Evolutionary conservation across 2,113 vertebrate species (phyloP).

Genomic region (Ardeotis arabs): DNA sequence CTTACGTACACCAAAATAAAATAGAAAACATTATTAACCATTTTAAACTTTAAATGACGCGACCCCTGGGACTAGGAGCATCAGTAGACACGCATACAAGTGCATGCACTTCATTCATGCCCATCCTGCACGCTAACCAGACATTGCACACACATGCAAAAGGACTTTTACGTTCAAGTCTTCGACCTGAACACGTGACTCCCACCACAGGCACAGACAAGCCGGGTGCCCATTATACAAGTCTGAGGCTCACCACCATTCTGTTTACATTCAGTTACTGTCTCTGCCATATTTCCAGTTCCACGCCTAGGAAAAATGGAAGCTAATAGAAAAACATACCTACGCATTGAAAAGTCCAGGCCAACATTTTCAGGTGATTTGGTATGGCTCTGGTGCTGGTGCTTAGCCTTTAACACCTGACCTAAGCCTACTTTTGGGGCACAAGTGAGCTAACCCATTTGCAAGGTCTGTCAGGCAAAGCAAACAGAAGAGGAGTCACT

Average conservation of each 20-base stretch:
- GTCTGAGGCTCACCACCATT: not conserved
- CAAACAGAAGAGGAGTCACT: not conserved
- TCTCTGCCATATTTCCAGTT: not conserved
- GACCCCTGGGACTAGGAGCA: not conserved
- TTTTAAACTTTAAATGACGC: not conserved
- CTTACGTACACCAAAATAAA: constrained; percentile 57
- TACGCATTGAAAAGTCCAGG: not conserved
- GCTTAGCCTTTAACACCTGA: not conserved
- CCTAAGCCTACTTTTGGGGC: not conserved
- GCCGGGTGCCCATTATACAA: not conserved
- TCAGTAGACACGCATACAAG: not conserved
- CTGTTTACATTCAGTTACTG: fast-evolving
- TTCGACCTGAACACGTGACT: not conserved
- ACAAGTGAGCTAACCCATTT: fast-evolving
- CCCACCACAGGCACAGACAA: not conserved
- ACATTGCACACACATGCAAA: fast-evolving
- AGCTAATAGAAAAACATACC: not conserved
- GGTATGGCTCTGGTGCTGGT: not conserved
- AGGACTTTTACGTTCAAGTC: not conserved
- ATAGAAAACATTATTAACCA: constrained; percentile 10
- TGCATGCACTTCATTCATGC: not conserved
- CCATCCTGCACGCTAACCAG: not conserved
- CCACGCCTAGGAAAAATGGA: not conserved
- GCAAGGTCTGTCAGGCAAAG: not conserved
- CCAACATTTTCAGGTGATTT: not conserved